phyloP scores from a whole-genome alignment of 2,888 invertebrate genomes.

The Mylabris sibirica region DNA sequence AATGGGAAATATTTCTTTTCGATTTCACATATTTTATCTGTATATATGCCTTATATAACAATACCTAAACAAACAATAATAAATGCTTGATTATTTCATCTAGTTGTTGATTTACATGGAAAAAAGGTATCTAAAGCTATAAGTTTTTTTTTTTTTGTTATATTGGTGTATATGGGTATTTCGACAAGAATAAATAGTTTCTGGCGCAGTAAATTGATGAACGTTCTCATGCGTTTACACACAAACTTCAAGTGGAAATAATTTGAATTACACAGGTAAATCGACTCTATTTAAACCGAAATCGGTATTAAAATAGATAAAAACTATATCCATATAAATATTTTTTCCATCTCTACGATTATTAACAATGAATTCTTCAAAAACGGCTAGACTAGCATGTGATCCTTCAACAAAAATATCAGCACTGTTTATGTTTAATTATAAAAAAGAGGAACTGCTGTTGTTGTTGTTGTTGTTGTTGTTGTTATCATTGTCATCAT shows the following conservation, averaged over 20 bases:
- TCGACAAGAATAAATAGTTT: background rate
- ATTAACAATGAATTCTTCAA: background rate
- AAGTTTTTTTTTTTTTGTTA: background rate
- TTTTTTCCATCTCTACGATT: background rate
- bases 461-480: background rate
- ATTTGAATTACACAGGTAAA: slow-evolving; percentile 34
- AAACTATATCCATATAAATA: slow-evolving; percentile 4
- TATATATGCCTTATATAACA: background rate
- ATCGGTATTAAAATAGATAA: background rate
- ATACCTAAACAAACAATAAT: background rate
- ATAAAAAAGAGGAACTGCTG: background rate
- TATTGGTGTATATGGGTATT: background rate
- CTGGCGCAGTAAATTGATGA: background rate
- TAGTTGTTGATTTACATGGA: background rate
- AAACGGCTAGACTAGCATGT: background rate
- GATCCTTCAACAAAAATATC: background rate
- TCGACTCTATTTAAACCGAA: slow-evolving; percentile 33
- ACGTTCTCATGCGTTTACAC: slow-evolving; percentile 6
- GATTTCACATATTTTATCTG: slow-evolving; percentile 11
- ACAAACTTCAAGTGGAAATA: slow-evolving; percentile 28
- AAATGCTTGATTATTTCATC: background rate
- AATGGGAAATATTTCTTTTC: slow-evolving; percentile 2
- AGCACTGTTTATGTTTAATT: slow-evolving; percentile 9
- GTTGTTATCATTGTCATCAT: background rate
- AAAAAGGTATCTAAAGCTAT: background rate